A percentile compares a stretch with the other conserved stretches of the same genome.
Evolutionary conservation across 2,113 vertebrate genomes (phyloP).

Genomic region (Ploceus nigricollis): DNA sequence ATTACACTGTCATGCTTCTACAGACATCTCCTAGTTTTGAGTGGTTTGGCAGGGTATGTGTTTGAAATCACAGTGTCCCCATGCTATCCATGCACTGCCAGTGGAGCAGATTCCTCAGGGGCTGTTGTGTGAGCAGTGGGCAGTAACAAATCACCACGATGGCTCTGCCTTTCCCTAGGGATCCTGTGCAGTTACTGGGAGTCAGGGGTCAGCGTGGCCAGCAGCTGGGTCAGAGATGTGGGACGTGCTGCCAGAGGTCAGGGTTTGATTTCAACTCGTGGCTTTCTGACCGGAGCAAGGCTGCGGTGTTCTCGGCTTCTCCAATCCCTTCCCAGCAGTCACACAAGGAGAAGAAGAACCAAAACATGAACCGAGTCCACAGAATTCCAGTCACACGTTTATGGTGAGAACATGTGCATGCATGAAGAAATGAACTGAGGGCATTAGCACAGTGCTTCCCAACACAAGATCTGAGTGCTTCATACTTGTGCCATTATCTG

Average conservation of each 20-base stretch:
- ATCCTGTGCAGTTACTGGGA: background rate
- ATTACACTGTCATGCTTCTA: background rate
- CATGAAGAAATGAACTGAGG: background rate
- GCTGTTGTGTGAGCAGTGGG: background rate
- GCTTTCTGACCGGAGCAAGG: background rate
- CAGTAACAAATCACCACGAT: fast-evolving
- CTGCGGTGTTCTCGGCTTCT: fast-evolving
- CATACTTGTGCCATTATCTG: background rate
- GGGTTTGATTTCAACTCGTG: background rate
- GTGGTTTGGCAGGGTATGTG: background rate
- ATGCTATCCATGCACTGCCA: background rate
- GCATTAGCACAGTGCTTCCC: background rate
- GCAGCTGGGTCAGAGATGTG: background rate
- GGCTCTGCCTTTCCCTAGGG: background rate
- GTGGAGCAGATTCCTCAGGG: background rate
- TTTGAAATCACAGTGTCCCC: background rate
- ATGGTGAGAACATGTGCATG: background rate
- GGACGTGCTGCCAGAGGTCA: background rate
- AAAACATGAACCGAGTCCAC: background rate
- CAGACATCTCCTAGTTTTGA: background rate
- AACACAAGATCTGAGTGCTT: background rate
- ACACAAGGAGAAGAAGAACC: fast-evolving
- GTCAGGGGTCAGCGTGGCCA: fast-evolving
- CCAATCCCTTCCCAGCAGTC: background rate
- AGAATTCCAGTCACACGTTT: background rate